These are phyloP conservation scores for Rhynchotus rufescens DNA, from an alignment of 2,797 vertebrate species.

Conservation along the genomic window DNA sequence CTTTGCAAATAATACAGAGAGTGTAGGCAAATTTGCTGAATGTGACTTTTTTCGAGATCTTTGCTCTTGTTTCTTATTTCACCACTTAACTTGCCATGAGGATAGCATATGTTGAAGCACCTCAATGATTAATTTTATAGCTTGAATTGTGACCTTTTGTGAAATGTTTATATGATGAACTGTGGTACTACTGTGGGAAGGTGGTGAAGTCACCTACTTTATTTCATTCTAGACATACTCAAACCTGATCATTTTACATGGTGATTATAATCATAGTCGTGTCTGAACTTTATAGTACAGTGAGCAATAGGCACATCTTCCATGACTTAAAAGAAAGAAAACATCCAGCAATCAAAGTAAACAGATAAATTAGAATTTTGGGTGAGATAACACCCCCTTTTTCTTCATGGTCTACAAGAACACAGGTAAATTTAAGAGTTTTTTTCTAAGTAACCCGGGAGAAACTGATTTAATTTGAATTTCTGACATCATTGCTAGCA, in stretches of 20 bases:
- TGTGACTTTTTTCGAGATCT: background rate
- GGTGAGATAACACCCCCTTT: background rate
- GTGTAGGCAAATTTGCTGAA: background rate
- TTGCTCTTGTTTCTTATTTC: background rate
- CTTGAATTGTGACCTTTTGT: conserved; percentile 2
- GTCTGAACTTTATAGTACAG: background rate
- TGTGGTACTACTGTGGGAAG: background rate
- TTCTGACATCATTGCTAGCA: background rate
- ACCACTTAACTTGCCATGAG: background rate
- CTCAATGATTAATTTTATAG: background rate
- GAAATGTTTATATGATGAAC: background rate
- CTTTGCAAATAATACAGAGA: background rate
- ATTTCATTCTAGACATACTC: fast-evolving
- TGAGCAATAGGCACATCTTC: background rate
- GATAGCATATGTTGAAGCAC: background rate
- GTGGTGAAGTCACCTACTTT: background rate
- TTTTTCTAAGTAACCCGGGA: background rate
- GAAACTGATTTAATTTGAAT: background rate
- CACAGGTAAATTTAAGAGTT: background rate
- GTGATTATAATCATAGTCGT: background rate
- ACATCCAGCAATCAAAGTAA: background rate
- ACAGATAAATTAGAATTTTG: background rate
- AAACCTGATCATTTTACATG: background rate
- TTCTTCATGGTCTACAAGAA: background rate
- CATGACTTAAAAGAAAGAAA: background rate